Percentiles rank a stretch among this genome's conserved stretches.
Evolutionary conservation across 1,140 invertebrate genomes (phyloP).

Genomic region (Schlechtendalia chinensis): DNA sequence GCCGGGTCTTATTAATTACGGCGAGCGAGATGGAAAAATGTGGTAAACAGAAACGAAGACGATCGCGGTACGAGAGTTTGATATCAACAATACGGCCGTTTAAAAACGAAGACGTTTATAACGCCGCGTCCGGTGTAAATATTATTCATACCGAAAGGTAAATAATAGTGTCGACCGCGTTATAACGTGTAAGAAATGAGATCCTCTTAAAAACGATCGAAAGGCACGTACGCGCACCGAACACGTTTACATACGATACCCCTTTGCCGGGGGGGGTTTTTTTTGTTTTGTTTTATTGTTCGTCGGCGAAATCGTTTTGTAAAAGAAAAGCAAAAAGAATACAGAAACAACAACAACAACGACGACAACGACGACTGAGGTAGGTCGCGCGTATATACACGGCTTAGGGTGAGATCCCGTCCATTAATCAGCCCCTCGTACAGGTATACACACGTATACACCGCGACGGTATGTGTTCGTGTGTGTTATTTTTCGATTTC

Average conservation of each 20-base stretch:
- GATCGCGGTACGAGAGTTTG: too few species aligned
- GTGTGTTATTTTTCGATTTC: constrained; percentile 18
- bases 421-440: constrained; percentile 23
- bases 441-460: too few species aligned
- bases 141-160: not conserved
- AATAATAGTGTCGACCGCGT: not conserved
- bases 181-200: not conserved
- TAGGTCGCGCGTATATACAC: not conserved
- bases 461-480: constrained; percentile 5
- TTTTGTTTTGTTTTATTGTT: constrained; percentile 11
- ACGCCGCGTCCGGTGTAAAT: too few species aligned
- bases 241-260: not conserved
- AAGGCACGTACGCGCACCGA: not conserved
- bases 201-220: not conserved
- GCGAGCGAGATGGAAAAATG: too few species aligned
- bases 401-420: not conserved
- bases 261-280: too few species aligned
- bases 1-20: too few species aligned
- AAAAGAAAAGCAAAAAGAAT: not conserved
- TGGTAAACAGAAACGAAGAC: too few species aligned
- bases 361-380: not conserved
- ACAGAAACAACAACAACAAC: not conserved
- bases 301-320: not conserved
- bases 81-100: too few species aligned
- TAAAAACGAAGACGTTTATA: too few species aligned